Conservation (phyloP, 2,797 vertebrate genomes). For the Perdix hodgsoniae region DNA sequence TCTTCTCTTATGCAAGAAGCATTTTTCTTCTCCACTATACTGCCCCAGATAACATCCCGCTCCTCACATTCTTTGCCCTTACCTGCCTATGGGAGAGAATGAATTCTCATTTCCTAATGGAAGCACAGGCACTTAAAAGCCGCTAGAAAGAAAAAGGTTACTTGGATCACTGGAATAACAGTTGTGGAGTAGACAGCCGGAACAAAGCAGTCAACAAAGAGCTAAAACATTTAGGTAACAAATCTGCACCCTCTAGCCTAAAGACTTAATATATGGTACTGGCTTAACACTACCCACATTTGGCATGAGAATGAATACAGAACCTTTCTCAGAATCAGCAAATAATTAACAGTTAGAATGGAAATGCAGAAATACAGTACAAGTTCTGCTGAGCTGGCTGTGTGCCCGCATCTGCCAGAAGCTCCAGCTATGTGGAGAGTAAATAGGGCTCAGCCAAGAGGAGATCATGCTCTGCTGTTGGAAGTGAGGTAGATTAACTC, state of each 20-base stretch:
- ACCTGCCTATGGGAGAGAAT: not conserved
- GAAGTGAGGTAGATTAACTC: not conserved
- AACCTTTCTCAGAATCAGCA: not conserved
- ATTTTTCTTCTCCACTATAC: not conserved
- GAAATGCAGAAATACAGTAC: not conserved
- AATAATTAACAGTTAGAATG: slow-evolving; percentile 4
- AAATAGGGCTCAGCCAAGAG: not conserved
- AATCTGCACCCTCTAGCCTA: not conserved
- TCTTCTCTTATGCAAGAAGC: not conserved
- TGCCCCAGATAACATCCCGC: not conserved
- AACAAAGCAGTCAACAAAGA: not conserved
- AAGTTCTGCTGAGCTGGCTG: not conserved
- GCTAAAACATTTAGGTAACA: not conserved
- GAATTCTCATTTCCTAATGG: not conserved
- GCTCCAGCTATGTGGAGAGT: not conserved
- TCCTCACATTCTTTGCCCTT: not conserved
- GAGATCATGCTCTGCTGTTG: not conserved
- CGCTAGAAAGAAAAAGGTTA: not conserved
- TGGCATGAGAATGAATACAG: not conserved
- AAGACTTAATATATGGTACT: not conserved
- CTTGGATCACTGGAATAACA: not conserved
- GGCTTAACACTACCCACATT: not conserved
- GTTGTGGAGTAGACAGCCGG: not conserved
- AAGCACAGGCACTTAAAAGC: not conserved
- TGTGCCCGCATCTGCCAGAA: not conserved